Base-by-base conservation (phyloP, 1,140 invertebrate species). In the Ostrea denselamellosa region DNA sequence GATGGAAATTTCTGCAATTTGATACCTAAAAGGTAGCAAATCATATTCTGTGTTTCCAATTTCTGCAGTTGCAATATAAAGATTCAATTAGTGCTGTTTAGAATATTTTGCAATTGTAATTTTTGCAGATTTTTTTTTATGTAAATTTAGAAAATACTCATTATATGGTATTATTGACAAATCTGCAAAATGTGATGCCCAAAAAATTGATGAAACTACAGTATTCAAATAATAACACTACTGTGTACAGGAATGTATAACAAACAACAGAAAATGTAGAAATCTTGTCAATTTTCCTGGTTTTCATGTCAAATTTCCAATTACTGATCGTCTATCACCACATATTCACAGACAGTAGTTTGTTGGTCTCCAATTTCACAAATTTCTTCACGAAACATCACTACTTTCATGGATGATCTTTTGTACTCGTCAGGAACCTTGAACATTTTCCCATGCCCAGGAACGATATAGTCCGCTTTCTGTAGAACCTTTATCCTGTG, bases 391-490 rank as follows among this genome's bases (percentile, higher is more conserved):
- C 89, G 51, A 81, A 65, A 91, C 86, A 90, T 90, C 10, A 91
- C 90, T 34, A 91, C 89, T 12, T 54, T 85, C 28, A 90, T 82
- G 52, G 89, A 87, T 25, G 71, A 52, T 14, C 68, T 86, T 68
- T 90, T 91, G 85, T 87, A 89, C 14, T 85, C 89, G 7, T 92
- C 83, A 8, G 91, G 90, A 2, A 94, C 94, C 86, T 91, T 86
- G 94, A 98, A 98, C 95, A 97, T 96, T 28, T 96, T 94, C 9
- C 98, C 98, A 96, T 99, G 98, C 0, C 98, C 98, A 44, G 98
- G 98, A 90, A 99, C 95, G 90, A 99, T 98, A 93, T 96, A 97
- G 93, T 98, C 96, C 14, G 96, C 97, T 14, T 96, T 92, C 82
- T 96, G 92, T 10, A 98, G 95, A 44, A 99, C 96, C 91, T 96